Percentiles rank a stretch among this genome's conserved stretches.
Conservation (phyloP, 2,797 vertebrate species). For the Microctenopoma steveboyesi region DNA sequence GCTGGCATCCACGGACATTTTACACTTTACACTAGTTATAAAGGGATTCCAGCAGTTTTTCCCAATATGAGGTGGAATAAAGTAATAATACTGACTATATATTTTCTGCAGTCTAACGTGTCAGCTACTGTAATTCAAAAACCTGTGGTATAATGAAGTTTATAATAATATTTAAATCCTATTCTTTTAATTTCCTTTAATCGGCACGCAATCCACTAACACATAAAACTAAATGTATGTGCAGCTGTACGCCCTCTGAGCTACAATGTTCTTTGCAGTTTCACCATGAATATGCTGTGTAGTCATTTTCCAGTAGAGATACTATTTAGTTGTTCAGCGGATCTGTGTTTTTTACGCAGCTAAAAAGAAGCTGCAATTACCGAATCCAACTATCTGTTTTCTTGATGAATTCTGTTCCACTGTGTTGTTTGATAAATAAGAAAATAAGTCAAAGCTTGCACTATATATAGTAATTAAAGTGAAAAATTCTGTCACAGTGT, state of each 20-base stretch:
- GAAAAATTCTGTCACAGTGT: slow-evolving; percentile 99
- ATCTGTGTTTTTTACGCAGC: slow-evolving; percentile 83
- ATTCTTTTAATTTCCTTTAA: slow-evolving; percentile 37
- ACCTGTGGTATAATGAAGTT: slow-evolving; percentile 58
- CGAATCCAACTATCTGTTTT: slow-evolving; percentile 94
- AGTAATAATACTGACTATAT: slow-evolving; percentile 79
- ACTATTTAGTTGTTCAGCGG: slow-evolving; percentile 59
- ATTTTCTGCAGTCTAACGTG: slow-evolving; percentile 66
- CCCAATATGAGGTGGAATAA: slow-evolving; percentile 77
- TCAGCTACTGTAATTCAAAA: slow-evolving; percentile 70
- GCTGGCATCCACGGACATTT: slow-evolving; percentile 64
- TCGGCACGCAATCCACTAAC: slow-evolving; percentile 44
- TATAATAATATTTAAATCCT: slow-evolving; percentile 59
- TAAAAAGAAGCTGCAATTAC: slow-evolving; percentile 91
- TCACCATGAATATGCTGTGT: slow-evolving; percentile 38
- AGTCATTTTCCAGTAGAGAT: slow-evolving; percentile 42
- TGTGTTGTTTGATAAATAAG: slow-evolving; percentile 99
- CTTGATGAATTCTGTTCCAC: slow-evolving; percentile 96
- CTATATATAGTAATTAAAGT: slow-evolving; percentile 99
- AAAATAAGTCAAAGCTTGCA: slow-evolving; percentile 94
- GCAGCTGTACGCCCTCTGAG: slow-evolving; percentile 36
- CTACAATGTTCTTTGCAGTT: slow-evolving; percentile 12
- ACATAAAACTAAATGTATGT: not conserved
- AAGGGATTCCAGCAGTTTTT: slow-evolving; percentile 74
- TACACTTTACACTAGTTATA: slow-evolving; percentile 59